Evolutionary conservation across 2,888 invertebrate genomes (phyloP).

Genomic region (Drosophila emarginata): DNA sequence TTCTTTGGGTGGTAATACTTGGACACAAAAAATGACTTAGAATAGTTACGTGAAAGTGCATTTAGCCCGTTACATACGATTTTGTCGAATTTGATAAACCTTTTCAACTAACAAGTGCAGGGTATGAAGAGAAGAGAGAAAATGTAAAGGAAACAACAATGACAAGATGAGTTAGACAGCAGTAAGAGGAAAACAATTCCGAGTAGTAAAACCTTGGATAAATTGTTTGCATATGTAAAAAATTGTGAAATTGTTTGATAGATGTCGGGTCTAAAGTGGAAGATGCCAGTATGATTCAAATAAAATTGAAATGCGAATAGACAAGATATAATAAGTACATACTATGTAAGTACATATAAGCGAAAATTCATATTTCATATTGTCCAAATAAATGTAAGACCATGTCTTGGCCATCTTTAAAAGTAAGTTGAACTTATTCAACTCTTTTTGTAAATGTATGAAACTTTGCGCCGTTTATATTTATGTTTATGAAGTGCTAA

Average conservation of each 20-base stretch:
- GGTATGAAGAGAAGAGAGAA: background rate
- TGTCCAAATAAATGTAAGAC: background rate
- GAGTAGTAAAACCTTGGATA: constrained; percentile 35
- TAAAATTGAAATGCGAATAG: constrained; percentile 2
- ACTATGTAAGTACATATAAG: background rate
- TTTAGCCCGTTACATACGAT: too few relatives aligned
- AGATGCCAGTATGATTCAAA: constrained; percentile 1
- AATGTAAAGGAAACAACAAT: background rate
- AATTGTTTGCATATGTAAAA: constrained; percentile 42
- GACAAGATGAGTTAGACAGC: background rate
- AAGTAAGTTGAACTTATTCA: background rate
- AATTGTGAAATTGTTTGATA: constrained; percentile 1
- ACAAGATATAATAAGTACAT: background rate
- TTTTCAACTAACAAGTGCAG: background rate
- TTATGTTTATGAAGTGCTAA: constrained; percentile 65
- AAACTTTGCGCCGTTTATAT: background rate
- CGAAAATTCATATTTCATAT: background rate
- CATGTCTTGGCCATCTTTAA: background rate
- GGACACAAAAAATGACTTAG: too few relatives aligned
- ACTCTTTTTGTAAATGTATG: background rate
- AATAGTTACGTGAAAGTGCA: too few relatives aligned
- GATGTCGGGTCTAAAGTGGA: background rate
- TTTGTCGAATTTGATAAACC: background rate
- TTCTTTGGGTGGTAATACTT: too few relatives aligned
- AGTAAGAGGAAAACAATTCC: constrained; percentile 45